A percentile compares a stretch with the other conserved stretches of the same genome.
phyloP scores from a whole-genome alignment of 2,797 vertebrate species.

The Catharus ustulatus region DNA sequence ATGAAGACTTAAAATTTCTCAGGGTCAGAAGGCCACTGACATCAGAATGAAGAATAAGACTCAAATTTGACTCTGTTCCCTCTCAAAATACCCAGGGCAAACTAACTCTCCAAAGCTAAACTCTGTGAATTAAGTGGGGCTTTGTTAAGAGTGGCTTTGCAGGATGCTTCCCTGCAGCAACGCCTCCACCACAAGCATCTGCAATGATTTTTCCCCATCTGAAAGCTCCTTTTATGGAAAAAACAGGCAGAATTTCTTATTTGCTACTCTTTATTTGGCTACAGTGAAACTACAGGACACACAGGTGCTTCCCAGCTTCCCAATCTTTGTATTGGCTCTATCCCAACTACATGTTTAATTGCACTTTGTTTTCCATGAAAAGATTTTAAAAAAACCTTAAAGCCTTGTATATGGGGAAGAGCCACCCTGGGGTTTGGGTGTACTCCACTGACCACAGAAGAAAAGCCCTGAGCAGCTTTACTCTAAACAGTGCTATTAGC shows the following conservation, averaged over 20 bases:
- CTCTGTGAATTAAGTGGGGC: accelerated
- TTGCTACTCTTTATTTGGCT: neutral
- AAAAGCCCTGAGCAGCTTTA: neutral
- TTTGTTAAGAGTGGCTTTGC: neutral
- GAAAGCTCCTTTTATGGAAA: neutral
- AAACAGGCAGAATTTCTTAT: neutral
- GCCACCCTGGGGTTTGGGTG: neutral
- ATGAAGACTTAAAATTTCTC: neutral
- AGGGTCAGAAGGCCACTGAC: neutral
- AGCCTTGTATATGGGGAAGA: neutral
- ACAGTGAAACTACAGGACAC: neutral
- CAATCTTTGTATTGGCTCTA: neutral
- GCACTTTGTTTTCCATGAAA: neutral
- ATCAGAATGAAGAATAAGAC: neutral
- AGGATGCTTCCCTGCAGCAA: neutral
- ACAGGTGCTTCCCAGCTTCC: neutral
- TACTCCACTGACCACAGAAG: neutral
- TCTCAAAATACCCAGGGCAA: neutral
- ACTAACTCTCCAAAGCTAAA: neutral
- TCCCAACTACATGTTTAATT: neutral
- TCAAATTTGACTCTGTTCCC: neutral
- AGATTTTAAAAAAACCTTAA: neutral
- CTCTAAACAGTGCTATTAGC: neutral
- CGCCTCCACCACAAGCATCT: neutral
- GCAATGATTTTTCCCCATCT: neutral